Evolutionary conservation across 2,888 invertebrate genomes (phyloP).

Genomic region (Octodonta nipae): DNA sequence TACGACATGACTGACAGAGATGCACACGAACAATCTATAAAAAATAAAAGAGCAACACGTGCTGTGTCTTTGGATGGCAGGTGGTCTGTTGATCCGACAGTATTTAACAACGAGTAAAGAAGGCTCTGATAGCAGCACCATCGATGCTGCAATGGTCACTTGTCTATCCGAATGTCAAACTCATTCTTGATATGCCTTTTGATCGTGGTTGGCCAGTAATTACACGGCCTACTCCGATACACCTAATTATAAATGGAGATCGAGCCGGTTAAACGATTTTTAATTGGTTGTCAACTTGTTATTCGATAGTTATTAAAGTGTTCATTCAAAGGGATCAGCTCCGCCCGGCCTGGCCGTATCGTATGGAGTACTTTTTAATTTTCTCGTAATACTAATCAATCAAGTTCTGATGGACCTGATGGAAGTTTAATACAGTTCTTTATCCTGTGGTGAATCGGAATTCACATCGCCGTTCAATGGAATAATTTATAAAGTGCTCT

Average conservation of each 20-base stretch:
- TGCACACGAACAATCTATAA: too few relatives aligned
- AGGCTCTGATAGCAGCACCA: too few relatives aligned
- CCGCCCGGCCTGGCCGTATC: not conserved
- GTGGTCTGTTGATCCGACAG: too few relatives aligned
- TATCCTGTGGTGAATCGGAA: too few relatives aligned
- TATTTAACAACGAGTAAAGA: too few relatives aligned
- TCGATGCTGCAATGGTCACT: too few relatives aligned
- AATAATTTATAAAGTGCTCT: too few relatives aligned
- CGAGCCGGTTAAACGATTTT: constrained; percentile 32
- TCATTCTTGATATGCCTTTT: constrained; percentile 13
- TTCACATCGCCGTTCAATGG: too few relatives aligned
- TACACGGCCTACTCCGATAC: constrained; percentile 30
- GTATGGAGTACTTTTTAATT: constrained; percentile 11
- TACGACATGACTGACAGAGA: too few relatives aligned
- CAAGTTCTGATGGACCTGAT: constrained; percentile 2
- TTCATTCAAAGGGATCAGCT: not conserved
- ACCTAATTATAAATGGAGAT: constrained; percentile 33
- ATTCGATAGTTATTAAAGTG: constrained; percentile 22
- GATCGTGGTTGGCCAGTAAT: constrained; percentile 31
- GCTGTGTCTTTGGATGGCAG: too few relatives aligned
- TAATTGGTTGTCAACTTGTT: constrained; percentile 34
- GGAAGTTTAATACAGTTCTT: not conserved
- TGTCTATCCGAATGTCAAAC: too few relatives aligned
- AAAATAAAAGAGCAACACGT: too few relatives aligned
- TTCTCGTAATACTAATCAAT: constrained; percentile 9